Base-by-base conservation (phyloP, 2,797 vertebrate species). In the Lithobates sylvaticus region DNA sequence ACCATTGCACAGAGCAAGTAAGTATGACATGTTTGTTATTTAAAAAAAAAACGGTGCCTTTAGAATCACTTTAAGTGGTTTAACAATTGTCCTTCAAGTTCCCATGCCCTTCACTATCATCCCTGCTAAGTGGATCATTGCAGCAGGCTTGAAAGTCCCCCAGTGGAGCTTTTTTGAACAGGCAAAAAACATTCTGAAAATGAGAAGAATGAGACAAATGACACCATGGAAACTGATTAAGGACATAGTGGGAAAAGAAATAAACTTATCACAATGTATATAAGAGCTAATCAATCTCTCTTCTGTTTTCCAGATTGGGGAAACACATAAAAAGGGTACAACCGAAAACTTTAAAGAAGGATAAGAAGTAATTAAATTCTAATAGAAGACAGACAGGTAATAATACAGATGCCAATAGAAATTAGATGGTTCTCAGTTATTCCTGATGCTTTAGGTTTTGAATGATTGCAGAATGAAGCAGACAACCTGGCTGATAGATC, bases 161-260 rank as follows among this genome's bases (percentile, higher is more conserved):
- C 84, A 86, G 23, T 50, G 65, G 78, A 81, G 67, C 58, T 70
- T 71, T 44, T 86, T 81, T 82, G 21, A 86, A 72, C 50, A 82
- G 85, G 67, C 79, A 82, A 71, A 64, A 27, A 76, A 71, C 67
- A 77, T 71, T 82, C 50, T 71, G 32, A 77, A 82, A 50, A n/a
- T 2, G 9, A 50, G 70, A 72, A 64, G 64, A 61, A 78, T 44
- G 80, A 86, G 80, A 71, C 73, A 77, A 86, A 81, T 81, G 61
- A 82, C 71, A 86, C 85, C 85, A 86, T 86, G 85, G 85, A 69
- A 86, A 86, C 85, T 86, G 85, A 86, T 86, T 86, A 77, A 86
- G 78, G 67, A 82, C 85, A 82, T 73, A 44, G 67, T 27, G 39
- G 58, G 79, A 76, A 86, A 77, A 75, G 72, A 82, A 82, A 82